Base-by-base conservation (phyloP, 2,888 invertebrate genomes). In the Scrobipalpa atriplicella region DNA sequence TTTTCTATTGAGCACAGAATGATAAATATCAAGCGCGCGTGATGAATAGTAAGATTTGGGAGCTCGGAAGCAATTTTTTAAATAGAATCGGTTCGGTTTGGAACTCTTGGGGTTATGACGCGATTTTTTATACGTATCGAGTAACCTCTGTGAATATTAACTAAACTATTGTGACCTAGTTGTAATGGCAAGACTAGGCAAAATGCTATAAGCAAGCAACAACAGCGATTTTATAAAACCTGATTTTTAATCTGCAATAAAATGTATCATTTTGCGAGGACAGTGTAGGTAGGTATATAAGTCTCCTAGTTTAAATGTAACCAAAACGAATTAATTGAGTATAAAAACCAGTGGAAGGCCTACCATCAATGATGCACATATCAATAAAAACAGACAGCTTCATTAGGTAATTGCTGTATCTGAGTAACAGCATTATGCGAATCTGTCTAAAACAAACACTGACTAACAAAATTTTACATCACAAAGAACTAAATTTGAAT, bases 11-110 rank as follows among this genome's bases (percentile, higher is more conserved):
- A 62, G 39, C 51, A 60, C 47, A 64, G 63, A 65, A 65, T 67
- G 67, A 66, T 64, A 66, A 66, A 66, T 67, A 47, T 64, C 63
- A 64, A 47, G 43, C 43, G 65, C 60, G 38, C 67, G 67, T 60
- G 56, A 51, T 47, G 66, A 64, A 64, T 60, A 58, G 61, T 61
- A 61, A 66, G 63, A 52, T 62, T 58, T 13, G 54, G 54, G 21
- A 3, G 29, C 51, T 39, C 51, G 8, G 38, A 29, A 38, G 38
- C 58, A n/a, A 58, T 58, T 58, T 38, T 58, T 58, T 8, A 47
- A 19, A 21, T 54, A 54, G 54, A 54, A 38, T 58, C 8, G n/a
- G 58, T 21, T 21, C 9, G 36, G 7, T 58, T 16, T 5, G 36
- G n/a, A 8, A 6, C n/a, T 13, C 19, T 18, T 3, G 1, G 11